Evolutionary conservation across 2,797 vertebrate species (phyloP), one percentile per base, ranked within the genome.

Genomic region (Cyprinella venusta): DNA sequence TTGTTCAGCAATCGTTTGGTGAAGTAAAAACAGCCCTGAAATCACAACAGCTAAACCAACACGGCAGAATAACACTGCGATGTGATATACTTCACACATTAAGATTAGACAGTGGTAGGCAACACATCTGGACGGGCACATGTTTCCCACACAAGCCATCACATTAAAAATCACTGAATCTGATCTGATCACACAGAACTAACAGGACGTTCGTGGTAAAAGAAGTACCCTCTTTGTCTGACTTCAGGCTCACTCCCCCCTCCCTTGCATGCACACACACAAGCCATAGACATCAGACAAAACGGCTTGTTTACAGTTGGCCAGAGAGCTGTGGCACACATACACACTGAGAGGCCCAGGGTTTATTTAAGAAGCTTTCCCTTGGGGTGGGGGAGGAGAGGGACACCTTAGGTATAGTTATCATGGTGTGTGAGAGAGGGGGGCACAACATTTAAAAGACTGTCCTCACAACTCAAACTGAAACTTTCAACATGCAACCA

Each of bases 251-350:
- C 89, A 85, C 91, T 92, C 92, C 92, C 91, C 91, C 92, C 91
- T 92, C 89, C 64, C 93, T 91, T 89, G 91, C 91, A 83, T 76
- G 71, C 94, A 92, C 92, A 92, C 93, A 94, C 93, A 93, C 92
- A 93, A 92, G 92, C 92, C 92, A 93, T 92, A 90, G 90, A 89
- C 91, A 93, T 92, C 90, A 93, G 91, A 94, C 94, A 94, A 94
- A 94, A 93, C 91, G 90, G 92, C 92, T 93, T 94, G 94, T 95
- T 95, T 94, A 95, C 94, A 94, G 94, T 94, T 94, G 92, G 92
- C 93, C 87, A 87, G 77, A 84, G 90, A 81, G 90, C 90, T 82
- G 87, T 90, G 89, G 90, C 79, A 69, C 65, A 83, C 89, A 84
- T 90, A 92, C 91, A 93, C 91, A 90, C 87, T 88, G 86, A 89